These are phyloP conservation scores for Teinopalpus imperialis DNA, from an alignment of 2,888 invertebrate species.

Conservation along the genomic window DNA sequence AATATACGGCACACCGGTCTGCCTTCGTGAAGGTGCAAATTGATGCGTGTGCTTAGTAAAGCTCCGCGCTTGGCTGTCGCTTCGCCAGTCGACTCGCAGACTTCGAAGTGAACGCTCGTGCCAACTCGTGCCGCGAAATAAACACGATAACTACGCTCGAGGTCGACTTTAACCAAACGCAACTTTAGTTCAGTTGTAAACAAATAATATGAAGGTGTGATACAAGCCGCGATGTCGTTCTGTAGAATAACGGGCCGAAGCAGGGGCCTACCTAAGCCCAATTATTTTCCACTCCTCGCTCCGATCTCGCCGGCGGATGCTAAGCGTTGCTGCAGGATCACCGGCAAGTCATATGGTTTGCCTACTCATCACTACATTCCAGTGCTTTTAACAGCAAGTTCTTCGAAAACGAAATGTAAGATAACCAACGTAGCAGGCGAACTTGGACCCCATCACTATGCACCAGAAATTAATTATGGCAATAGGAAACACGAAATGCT, in stretches of 20 bases:
- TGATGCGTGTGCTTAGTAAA: constrained; percentile 48
- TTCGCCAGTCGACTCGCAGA: constrained; percentile 60
- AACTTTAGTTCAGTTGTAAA: constrained; percentile 45
- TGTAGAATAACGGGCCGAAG: constrained; percentile 92
- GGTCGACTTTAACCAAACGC: constrained; percentile 33
- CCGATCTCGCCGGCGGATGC: constrained; percentile 93
- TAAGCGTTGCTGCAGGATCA: constrained; percentile 89
- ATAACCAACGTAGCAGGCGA: constrained; percentile 85
- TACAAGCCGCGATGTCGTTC: constrained; percentile 82
- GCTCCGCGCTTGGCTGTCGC: constrained; percentile 43
- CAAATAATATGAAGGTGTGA: constrained; percentile 70
- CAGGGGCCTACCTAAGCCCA: constrained; percentile 89
- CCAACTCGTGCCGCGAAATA: constrained; percentile 46
- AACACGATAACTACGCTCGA: constrained; percentile 45
- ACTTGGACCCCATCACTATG: constrained; percentile 83
- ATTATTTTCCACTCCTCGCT: constrained; percentile 90
- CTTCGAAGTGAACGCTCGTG: constrained; percentile 58
- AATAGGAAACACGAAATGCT: constrained; percentile 85
- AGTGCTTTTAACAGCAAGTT: constrained; percentile 82
- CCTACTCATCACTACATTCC: constrained; percentile 91
- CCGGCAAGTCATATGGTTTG: constrained; percentile 88
- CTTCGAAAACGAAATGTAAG: constrained; percentile 80
- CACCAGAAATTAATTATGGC: constrained; percentile 83
- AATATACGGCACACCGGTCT: constrained; percentile 73
- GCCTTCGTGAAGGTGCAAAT: constrained; percentile 70